Percentiles rank a stretch among this genome's conserved stretches.
Conservation (phyloP, 2,797 vertebrate species). For the Pangasius sanitwongsei region DNA sequence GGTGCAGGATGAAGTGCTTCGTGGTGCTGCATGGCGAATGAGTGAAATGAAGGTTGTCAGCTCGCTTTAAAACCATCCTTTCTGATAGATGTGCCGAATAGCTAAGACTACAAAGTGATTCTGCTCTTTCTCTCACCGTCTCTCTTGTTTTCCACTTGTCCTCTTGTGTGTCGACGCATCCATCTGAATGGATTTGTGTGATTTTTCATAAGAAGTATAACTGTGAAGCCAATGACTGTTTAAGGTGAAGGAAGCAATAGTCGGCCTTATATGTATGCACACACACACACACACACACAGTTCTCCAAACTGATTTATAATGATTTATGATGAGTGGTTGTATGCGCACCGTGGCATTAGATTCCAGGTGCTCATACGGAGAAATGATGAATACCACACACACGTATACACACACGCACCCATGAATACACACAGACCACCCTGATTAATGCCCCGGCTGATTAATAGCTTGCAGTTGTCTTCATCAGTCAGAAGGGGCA, state of each 20-base stretch:
- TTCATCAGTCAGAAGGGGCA: slow-evolving; percentile 32
- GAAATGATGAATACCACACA: slow-evolving; percentile 17
- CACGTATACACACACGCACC: slow-evolving; percentile 20
- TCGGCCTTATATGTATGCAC: background rate
- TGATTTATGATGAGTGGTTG: slow-evolving; percentile 34
- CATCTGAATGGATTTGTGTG: slow-evolving; percentile 36
- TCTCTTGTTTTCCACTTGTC: background rate
- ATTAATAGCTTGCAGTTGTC: slow-evolving; percentile 37
- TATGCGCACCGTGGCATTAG: slow-evolving; percentile 21
- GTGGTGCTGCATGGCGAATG: slow-evolving; percentile 14
- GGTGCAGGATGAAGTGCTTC: slow-evolving; percentile 17
- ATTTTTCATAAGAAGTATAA: background rate
- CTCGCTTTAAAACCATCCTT: slow-evolving; percentile 22
- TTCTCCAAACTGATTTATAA: background rate
- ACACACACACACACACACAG: background rate
- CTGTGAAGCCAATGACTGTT: slow-evolving; percentile 15
- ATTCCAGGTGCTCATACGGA: slow-evolving; percentile 6
- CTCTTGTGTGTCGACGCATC: background rate
- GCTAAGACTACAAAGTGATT: background rate
- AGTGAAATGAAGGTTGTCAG: slow-evolving; percentile 38
- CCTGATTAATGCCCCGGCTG: slow-evolving; percentile 45
- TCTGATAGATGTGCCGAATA: slow-evolving; percentile 33
- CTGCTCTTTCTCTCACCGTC: background rate
- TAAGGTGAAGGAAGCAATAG: slow-evolving; percentile 2
- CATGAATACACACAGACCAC: slow-evolving; percentile 25